Evolutionary conservation across 2,888 invertebrate genomes (phyloP), one percentile per base, ranked within the genome.

Genomic region (Cenopis cana): DNA sequence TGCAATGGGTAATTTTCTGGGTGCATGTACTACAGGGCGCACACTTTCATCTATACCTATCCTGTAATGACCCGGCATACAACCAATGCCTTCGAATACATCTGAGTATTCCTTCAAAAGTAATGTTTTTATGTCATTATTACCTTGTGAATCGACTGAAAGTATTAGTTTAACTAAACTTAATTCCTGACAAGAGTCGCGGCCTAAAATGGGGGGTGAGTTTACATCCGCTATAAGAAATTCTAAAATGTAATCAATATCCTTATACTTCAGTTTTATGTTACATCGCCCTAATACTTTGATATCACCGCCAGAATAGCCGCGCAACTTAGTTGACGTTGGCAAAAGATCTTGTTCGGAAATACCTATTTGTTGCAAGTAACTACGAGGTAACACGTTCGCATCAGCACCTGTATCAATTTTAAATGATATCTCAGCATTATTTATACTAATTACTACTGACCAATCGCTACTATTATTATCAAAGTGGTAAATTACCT

Each of bases 1-100:
- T 0, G 75, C 75, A 17, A 77, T 12, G 0, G 78, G 78, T 29
- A 79, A 18, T 54, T 77, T 78, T 24, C 76, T 62, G 10, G 76
- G 76, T 3, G 78, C 73, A 49, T 77, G 76, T 9, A 77, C 69
- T n/a, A 76, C 76, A 6, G 78, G 77, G 8, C 11, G 29, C 3
- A 64, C 57, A 38, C 71, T 36, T 6, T 72, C 46, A 14, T 69
- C 67, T 20, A 75, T 29, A 38, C 67, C 52, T 70, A 75, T 77
- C 66, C 72, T 74, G 41, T 76, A 74, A 17, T 70, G 68, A 8
- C 64, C 69, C 2, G 74, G 70, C 52, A 75, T 49, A 24, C 72
- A 73, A 6, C 74, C 75, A 18, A 73, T 67, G 14, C 75, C 75
- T 29, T 61, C 20, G 56, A 70, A 24, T 24, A 24, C 52, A 56